Evolutionary conservation across 2,113 vertebrate genomes (phyloP).

Genomic region (Pelobates fuscus): DNA sequence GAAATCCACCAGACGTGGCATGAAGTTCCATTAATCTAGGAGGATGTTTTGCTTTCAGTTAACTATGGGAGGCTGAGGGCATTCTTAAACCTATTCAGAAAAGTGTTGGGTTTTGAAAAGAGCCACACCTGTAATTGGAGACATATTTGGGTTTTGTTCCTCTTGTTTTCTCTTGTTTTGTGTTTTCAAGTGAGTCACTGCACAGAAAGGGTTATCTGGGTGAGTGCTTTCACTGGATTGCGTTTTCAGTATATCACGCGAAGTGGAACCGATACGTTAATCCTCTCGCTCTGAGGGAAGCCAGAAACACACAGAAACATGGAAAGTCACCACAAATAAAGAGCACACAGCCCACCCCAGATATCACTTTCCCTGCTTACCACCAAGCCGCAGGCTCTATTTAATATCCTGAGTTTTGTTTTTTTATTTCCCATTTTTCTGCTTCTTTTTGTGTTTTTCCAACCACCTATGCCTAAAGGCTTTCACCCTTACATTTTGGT

Average conservation of each 20-base stretch:
- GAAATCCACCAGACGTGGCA: conserved; percentile 47
- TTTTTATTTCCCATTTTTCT: background rate
- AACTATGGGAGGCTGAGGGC: conserved; percentile 21
- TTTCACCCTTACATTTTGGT: background rate
- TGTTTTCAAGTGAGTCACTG: conserved; percentile 25
- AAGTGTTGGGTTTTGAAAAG: conserved; percentile 20
- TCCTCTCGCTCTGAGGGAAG: conserved; percentile 25
- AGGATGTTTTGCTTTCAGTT: conserved; percentile 45
- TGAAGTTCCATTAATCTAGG: conserved; percentile 46
- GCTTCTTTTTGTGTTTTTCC: background rate
- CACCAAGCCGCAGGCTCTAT: background rate
- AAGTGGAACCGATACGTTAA: conserved; percentile 42
- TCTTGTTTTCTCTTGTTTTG: conserved; percentile 28
- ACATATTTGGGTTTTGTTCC: conserved; percentile 12
- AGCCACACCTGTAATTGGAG: conserved; percentile 26
- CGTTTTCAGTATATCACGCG: conserved; percentile 39
- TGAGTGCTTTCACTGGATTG: conserved; percentile 35
- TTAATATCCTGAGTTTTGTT: conserved; percentile 4
- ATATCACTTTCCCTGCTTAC: conserved; percentile 23
- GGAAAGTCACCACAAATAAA: conserved; percentile 32
- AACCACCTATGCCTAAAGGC: conserved; percentile 1
- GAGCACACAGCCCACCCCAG: conserved; percentile 19
- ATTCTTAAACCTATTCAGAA: conserved; percentile 27
- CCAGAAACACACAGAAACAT: conserved; percentile 41
- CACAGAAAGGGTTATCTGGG: conserved; percentile 44